Percentiles rank a stretch among this genome's conserved stretches.
phyloP scores from a whole-genome alignment of 2,113 vertebrate species.

The Elephas maximus region DNA sequence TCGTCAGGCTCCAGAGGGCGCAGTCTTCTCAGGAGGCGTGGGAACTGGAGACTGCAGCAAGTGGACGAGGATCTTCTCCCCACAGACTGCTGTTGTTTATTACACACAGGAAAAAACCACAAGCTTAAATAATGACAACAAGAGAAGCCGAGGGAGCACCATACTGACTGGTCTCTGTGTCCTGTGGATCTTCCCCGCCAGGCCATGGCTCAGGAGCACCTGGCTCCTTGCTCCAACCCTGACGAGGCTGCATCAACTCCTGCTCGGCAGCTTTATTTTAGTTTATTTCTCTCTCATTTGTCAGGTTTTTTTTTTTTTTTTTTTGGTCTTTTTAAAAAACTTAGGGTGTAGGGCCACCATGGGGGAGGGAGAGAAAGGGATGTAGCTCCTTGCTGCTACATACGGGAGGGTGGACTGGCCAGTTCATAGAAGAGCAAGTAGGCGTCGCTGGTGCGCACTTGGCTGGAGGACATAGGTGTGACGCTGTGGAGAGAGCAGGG shows the following conservation, averaged over 20 bases:
- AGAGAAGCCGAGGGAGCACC: constrained; percentile 56
- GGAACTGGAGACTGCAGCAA: constrained; percentile 9
- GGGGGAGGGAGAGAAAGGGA: constrained; percentile 10
- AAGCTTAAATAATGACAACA: constrained; percentile 23
- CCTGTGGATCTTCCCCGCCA: background rate
- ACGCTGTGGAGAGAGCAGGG: constrained; percentile 89
- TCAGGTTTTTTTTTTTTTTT: constrained; percentile 59
- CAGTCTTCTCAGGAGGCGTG: background rate
- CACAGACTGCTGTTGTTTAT: constrained; percentile 76
- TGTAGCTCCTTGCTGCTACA: constrained; percentile 86
- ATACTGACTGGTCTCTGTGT: background rate
- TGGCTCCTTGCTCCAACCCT: background rate
- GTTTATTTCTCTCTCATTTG: constrained; percentile 79
- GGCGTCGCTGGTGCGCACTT: constrained; percentile 97
- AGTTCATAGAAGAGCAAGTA: constrained; percentile 98
- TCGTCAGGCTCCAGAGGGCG: constrained; percentile 70
- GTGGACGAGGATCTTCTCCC: constrained; percentile 57
- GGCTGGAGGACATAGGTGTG: constrained; percentile 97
- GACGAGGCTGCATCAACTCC: constrained; percentile 64
- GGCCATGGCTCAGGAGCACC: constrained; percentile 14
- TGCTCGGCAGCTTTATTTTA: constrained; percentile 78
- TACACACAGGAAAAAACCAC: constrained; percentile 78
- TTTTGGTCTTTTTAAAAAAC: constrained; percentile 75
- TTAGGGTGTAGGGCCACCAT: constrained; percentile 58
- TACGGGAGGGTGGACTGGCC: constrained; percentile 93